Evolutionary conservation across 2,113 vertebrate genomes (phyloP).

Genomic region (Rhinogobius similis): DNA sequence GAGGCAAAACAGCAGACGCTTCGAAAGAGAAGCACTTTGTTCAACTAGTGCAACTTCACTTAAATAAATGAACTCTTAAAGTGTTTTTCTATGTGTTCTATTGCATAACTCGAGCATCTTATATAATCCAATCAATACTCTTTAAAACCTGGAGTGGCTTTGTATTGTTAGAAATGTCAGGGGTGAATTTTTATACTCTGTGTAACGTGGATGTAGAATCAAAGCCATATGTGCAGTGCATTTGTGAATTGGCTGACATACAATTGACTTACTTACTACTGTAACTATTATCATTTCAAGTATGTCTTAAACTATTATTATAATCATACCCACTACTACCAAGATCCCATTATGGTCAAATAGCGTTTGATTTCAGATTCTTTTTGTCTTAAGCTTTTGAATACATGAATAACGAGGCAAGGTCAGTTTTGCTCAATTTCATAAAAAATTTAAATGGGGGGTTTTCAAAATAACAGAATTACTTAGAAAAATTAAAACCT

Average conservation of each 20-base stretch:
- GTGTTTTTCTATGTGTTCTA: slow-evolving; percentile 1
- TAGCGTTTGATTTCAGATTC: not conserved
- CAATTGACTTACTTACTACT: not conserved
- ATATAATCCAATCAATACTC: slow-evolving; percentile 35
- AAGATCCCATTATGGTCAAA: not conserved
- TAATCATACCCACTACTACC: too few relatives aligned
- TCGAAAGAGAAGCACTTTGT: not conserved
- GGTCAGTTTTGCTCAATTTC: not conserved
- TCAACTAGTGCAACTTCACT: not conserved
- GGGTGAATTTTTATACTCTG: not conserved
- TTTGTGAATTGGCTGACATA: not conserved
- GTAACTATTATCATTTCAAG: not conserved
- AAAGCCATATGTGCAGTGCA: not conserved
- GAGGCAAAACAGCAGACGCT: not conserved
- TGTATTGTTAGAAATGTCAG: slow-evolving; percentile 17
- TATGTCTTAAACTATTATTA: too few relatives aligned
- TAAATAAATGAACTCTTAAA: not conserved
- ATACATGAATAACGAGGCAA: not conserved
- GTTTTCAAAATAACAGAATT: not conserved
- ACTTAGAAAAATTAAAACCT: too few relatives aligned
- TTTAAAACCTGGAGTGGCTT: slow-evolving; percentile 27
- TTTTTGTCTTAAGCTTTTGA: not conserved
- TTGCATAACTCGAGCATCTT: slow-evolving; percentile 8
- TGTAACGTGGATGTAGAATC: not conserved
- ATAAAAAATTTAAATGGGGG: not conserved